Evolutionary conservation across 2,113 vertebrate genomes (phyloP).

Genomic region (Heterochromis multidens): DNA sequence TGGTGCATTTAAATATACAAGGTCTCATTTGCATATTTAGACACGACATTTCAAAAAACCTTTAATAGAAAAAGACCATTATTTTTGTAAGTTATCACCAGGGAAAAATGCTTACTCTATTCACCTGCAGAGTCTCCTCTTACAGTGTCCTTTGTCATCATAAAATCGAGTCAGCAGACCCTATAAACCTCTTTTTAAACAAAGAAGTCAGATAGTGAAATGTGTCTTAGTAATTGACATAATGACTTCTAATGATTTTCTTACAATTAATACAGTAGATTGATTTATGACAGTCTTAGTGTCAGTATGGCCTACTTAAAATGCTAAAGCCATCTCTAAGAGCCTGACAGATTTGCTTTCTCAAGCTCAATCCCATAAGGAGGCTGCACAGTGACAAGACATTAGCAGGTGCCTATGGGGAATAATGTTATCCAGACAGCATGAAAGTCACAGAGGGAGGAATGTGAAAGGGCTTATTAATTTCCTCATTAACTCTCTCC

Average conservation of each 20-base stretch:
- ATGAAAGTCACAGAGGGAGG: conserved; percentile 30
- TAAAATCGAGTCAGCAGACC: not conserved
- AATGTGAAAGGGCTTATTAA: conserved; percentile 32
- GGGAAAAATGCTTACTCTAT: not conserved
- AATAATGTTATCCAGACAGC: conserved; percentile 46
- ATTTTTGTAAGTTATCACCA: not conserved
- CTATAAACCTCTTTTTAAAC: too few relatives aligned
- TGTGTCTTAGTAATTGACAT: not conserved
- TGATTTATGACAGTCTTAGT: not conserved
- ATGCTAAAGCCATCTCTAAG: conserved; percentile 20
- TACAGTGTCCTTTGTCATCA: not conserved
- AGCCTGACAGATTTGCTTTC: conserved; percentile 24
- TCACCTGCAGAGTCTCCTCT: not conserved
- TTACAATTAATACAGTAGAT: not conserved
- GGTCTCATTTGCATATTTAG: not conserved
- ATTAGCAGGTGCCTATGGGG: conserved; percentile 47
- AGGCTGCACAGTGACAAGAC: conserved; percentile 28
- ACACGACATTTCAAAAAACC: not conserved
- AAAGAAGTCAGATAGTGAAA: not conserved
- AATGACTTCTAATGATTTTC: not conserved
- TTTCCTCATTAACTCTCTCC: conserved; percentile 13
- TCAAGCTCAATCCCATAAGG: conserved; percentile 10
- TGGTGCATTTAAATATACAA: not conserved
- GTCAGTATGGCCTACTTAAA: conserved; percentile 22
- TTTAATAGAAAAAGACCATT: not conserved